Percentiles rank a stretch among this genome's conserved stretches.
Evolutionary conservation across 2,113 vertebrate genomes (phyloP).

Genomic region (Coptodon rendalli): DNA sequence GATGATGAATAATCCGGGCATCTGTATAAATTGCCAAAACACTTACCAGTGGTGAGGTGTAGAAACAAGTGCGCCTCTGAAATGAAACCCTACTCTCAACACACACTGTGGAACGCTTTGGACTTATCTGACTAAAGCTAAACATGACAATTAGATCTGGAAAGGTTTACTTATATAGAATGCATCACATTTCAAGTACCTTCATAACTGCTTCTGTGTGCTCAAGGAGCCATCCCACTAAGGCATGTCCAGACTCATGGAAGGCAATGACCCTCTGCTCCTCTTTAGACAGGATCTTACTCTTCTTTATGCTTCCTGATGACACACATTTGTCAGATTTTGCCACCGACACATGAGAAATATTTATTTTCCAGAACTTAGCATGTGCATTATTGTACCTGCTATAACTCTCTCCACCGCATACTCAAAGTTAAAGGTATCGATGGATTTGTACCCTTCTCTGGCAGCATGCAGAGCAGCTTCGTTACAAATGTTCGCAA

Average conservation of each 20-base stretch:
- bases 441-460: slow-evolving; percentile 86
- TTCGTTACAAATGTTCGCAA: slow-evolving; percentile 96
- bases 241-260: slow-evolving; percentile 89
- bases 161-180: background rate
- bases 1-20: background rate
- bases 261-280: slow-evolving; percentile 90
- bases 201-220: slow-evolving; percentile 96
- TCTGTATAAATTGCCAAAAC: background rate
- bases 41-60: background rate
- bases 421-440: slow-evolving; percentile 90
- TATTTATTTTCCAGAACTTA: background rate
- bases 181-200: slow-evolving; percentile 63
- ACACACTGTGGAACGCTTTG: background rate
- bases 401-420: slow-evolving; percentile 93
- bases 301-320: slow-evolving; percentile 90
- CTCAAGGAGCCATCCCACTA: slow-evolving; percentile 95
- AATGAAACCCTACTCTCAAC: background rate
- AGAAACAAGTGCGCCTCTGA: background rate
- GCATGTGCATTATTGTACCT: slow-evolving; percentile 61
- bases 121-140: background rate
- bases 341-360: background rate
- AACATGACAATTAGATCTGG: background rate
- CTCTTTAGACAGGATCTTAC: slow-evolving; percentile 88
- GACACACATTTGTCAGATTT: background rate
- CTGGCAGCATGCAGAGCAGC: slow-evolving; percentile 91